Evolutionary conservation across 1,140 invertebrate species (phyloP), one percentile per base, ranked within the genome.

Genomic region (Andrena cerasifolii): DNA sequence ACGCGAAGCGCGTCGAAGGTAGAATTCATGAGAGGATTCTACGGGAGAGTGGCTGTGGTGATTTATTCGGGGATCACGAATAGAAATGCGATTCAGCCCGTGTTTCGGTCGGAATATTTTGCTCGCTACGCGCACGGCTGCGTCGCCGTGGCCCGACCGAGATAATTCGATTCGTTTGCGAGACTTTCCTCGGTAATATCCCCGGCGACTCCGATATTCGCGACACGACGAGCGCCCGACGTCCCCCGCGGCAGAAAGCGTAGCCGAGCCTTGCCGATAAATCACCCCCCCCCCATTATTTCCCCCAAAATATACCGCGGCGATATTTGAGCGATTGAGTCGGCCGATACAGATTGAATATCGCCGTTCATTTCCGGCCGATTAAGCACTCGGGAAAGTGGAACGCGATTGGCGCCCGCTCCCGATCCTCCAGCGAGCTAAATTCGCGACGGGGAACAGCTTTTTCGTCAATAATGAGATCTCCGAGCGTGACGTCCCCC

Each of bases 331-430:
- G 24, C 28, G 21, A 68, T 56, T 47, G 51, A n/a, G n/a, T 75
- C 54, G 31, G 26, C 31, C 73, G 63, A 47, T 68, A 49, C 73
- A 76, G 65, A 76, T 76, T 68, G 73, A 76, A 68, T 49, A 68
- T 68, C 73, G 40, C 28, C 49, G 68, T 68, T 76, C 73, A 58
- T 76, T 76, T 76, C 53, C 73, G 53, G 26, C 65, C 73, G 63
- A 76, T 68, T 76, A 76, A 67, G 53, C 73, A 76, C 73, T 59
- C 67, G 36, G 53, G 73, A 28, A 43, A 76, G 68, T 76, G 73
- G 63, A 76, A 76, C 40, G 53, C 65, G 73, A 76, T 74, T 65
- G 47, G 47, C 53, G 66, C 26, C 26, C 49, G 36, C 36, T 36
- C 21, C 16, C 21, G 53, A 18, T 45, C 51, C 70, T 26, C 31